Evolutionary conservation across 1,140 invertebrate species (phyloP).

Genomic region (Hypsibius dujardini): DNA sequence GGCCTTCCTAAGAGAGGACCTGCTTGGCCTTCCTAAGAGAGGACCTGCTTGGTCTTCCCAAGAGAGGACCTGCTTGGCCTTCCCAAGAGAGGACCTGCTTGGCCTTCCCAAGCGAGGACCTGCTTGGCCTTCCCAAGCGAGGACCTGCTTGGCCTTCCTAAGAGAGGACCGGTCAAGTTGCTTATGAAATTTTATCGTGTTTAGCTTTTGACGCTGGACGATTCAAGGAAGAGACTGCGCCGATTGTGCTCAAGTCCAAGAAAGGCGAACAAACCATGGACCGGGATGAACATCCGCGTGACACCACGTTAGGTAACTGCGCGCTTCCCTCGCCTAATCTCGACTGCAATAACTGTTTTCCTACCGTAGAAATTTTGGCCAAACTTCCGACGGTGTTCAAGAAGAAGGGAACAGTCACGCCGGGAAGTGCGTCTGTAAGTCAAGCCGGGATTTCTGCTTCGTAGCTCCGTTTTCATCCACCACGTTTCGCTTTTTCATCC

Average conservation of each 20-base stretch:
- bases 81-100: too few relatives aligned
- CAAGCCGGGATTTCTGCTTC: not conserved
- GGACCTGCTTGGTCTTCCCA: too few relatives aligned
- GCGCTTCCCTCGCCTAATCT: too few relatives aligned
- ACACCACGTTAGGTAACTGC: conserved; percentile 43
- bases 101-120: too few relatives aligned
- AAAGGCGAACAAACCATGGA: conserved; percentile 58
- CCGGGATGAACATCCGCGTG: conserved; percentile 80
- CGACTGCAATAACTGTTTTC: too few relatives aligned
- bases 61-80: too few relatives aligned
- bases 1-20: too few relatives aligned
- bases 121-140: too few relatives aligned
- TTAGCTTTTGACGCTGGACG: conserved; percentile 63
- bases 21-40: too few relatives aligned
- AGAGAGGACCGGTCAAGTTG: too few relatives aligned
- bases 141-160: too few relatives aligned
- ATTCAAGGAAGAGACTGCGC: conserved; percentile 76
- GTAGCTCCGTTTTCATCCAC: conserved; percentile 16
- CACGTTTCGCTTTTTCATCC: conserved; percentile 19
- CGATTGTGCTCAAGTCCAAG: conserved; percentile 64
- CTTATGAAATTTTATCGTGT: conserved; percentile 25
- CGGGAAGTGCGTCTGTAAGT: conserved; percentile 76
- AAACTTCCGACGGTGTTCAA: conserved; percentile 45
- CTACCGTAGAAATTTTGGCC: conserved; percentile 46
- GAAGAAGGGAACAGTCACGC: conserved; percentile 50